Base-by-base conservation (phyloP, 2,113 vertebrate genomes). In the Dermatemys mawii region DNA sequence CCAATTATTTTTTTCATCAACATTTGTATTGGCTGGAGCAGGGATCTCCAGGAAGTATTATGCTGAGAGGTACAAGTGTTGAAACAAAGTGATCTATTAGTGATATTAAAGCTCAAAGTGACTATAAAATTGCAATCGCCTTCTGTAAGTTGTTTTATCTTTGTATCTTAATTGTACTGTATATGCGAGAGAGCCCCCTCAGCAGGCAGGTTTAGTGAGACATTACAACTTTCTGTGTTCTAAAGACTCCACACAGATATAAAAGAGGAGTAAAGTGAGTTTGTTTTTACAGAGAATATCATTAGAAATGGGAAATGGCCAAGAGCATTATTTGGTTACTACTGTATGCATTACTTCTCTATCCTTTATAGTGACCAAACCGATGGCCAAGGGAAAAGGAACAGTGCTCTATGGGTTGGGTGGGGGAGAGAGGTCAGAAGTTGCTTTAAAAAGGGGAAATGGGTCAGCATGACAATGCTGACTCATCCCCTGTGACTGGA, bases 121-220 rank as follows among this genome's bases (percentile, higher is more conserved):
- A 81, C 29, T 14, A 83, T 90, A 90, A 92, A 95, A 89, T 32
- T 11, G 7, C 48, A 95, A 89, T 49, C 2, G 14, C 35, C 50
- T 88, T 95, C n/a, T 93, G 35, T 93, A 75, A 13, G 11, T 78
- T 95, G 67, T 84, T 95, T 91, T 44, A 95, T 92, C 80, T 22
- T 10, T 88, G 12, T 79, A 41, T 92, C 11, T 73, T 93, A 93
- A 86, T 85, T 79, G 35, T 89, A 85, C 75, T 94, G 5, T 88
- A 11, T 51, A n/a, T 83, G 26, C 85, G 55, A 38, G 78, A 44
- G 50, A 93, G 73, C 44, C 54, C 51, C 55, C 88, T 53, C 90
- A 78, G 55, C 81, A 87, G 51, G 89, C 48, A 90, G 14, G 83
- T 92, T 90, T 96, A 27, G n/a, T 91, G 54, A 96, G 79, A 70